phyloP scores from a whole-genome alignment of 2,797 vertebrate species.

The Ctenopoma multispine region DNA sequence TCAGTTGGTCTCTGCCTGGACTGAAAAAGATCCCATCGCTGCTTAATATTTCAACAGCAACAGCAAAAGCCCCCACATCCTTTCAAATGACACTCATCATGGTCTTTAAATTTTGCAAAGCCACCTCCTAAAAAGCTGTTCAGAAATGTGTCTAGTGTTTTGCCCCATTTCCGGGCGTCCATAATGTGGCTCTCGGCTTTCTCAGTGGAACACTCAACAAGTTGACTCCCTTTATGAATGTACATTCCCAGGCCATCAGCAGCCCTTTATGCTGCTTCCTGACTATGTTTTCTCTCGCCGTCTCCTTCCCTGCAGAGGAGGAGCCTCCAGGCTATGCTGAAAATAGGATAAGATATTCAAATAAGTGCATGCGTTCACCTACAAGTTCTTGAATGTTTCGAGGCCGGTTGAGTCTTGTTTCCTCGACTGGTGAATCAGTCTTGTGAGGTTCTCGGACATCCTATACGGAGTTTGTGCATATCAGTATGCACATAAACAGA shows the following conservation, averaged over 20 bases:
- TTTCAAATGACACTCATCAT: constrained; percentile 60
- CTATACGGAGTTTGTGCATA: constrained; percentile 3
- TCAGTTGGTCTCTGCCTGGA: constrained; percentile 30
- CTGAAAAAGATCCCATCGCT: constrained; percentile 49
- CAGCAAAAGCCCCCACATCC: background rate
- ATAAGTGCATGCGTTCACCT: constrained; percentile 67
- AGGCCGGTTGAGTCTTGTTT: constrained; percentile 57
- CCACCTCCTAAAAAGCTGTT: constrained; percentile 63
- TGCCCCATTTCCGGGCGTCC: constrained; percentile 63
- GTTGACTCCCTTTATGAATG: constrained; percentile 73
- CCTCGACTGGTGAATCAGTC: constrained; percentile 40
- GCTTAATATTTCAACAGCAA: constrained; percentile 68
- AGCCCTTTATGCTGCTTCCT: constrained; percentile 52
- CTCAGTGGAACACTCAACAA: constrained; percentile 66
- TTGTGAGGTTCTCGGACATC: constrained; percentile 21
- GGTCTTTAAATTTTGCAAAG: constrained; percentile 63
- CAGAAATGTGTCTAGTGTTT: constrained; percentile 72
- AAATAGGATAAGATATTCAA: constrained; percentile 81
- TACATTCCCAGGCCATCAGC: constrained; percentile 58
- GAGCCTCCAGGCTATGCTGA: constrained; percentile 62
- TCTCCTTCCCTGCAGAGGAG: constrained; percentile 65
- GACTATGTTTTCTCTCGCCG: constrained; percentile 55
- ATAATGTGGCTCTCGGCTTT: constrained; percentile 55
- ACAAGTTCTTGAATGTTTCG: constrained; percentile 48
- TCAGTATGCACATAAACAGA: background rate